phyloP scores from a whole-genome alignment of 2,113 vertebrate genomes.

The Recurvirostra avosetta region DNA sequence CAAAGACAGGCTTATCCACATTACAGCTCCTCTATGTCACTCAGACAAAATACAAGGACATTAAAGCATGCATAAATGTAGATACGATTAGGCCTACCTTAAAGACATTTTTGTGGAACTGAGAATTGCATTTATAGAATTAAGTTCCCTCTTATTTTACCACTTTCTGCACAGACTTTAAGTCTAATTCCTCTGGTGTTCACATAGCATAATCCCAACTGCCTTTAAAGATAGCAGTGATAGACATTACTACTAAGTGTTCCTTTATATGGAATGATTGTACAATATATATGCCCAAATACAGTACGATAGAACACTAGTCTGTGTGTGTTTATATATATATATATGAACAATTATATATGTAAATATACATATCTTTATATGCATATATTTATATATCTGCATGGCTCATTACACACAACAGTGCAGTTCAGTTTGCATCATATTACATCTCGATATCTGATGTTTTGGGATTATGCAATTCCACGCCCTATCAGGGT shows the following conservation, averaged over 20 bases:
- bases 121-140: neutral
- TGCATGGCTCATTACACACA: neutral
- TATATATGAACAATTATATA: too few relatives aligned
- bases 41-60: neutral
- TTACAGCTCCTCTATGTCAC: neutral
- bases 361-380: neutral
- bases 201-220: neutral
- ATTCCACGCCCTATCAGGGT: neutral
- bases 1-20: neutral
- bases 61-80: neutral
- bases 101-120: neutral
- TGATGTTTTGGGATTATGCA: neutral
- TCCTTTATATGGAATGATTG: neutral
- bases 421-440: neutral
- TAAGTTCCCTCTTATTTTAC: neutral
- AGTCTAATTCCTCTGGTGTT: neutral
- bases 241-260: neutral
- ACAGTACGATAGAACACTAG: neutral
- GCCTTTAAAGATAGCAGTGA: neutral
- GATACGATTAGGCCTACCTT: accelerated
- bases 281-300: neutral
- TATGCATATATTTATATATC: too few relatives aligned
- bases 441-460: neutral
- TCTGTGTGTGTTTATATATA: neutral
- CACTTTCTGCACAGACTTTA: neutral